Base-by-base conservation (phyloP, 2,113 vertebrate genomes). In the Mirza zaza region DNA sequence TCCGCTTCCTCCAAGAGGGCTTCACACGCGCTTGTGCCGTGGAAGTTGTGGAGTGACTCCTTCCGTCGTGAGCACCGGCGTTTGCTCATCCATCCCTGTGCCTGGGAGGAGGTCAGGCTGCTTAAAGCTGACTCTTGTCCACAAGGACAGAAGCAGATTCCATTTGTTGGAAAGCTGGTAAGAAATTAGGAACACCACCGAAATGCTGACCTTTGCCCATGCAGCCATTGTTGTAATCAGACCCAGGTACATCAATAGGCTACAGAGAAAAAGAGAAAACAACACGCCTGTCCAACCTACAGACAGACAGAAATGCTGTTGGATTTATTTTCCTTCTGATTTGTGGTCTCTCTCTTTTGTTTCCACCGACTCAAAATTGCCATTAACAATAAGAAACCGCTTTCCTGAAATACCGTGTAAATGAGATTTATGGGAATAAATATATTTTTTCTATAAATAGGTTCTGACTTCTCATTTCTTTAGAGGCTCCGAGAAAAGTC, bases 401-500 rank as follows among this genome's bases (percentile, higher is more conserved):
- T 90, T 95, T 96, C 32, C 55, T 73, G 57, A 88, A 96, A 77
- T 5, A 67, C 48, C 8, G 0, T n/a, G 25, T 65, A 65, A 88
- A 73, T 57, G 79, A 79, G 6, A 36, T 50, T 65, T 73, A 45
- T 52, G 76, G 52, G 12, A 93, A 80, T 50, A 84, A 90, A 57
- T 85, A 42, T 36, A 6, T 67, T 21, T 82, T 82, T 86, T 65
- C 45, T 82, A 4, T 55, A 67, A 94, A 45, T 86, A 36, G 61
- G 63, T 61, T 83, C 85, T 85, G 52, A 63, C 70, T 96, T 93
- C 34, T 89, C 2, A 71, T 48, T 87, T 82, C 50, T 63, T 61
- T 50, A 48, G 48, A 12, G 42, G 0, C 77, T 83, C 42, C 13
- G 45, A 73, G 57, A 83, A 90, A 68, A 34, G 61, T 82, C 71